A percentile compares a stretch with the other conserved stretches of the same genome.
phyloP scores from a whole-genome alignment of 2,888 invertebrate genomes.

The Volucella bombylans region DNA sequence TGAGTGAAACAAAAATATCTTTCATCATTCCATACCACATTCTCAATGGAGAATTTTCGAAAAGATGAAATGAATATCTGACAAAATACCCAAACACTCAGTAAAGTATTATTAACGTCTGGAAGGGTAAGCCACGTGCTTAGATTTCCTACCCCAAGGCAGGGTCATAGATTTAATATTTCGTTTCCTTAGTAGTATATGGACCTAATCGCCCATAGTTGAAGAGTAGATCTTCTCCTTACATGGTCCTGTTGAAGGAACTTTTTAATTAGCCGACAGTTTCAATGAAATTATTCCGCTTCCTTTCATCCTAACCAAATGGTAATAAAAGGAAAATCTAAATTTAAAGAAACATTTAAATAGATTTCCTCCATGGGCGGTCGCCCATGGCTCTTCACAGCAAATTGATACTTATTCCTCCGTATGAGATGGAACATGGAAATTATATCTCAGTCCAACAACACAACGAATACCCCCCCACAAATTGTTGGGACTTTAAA shows the following conservation, averaged over 20 bases:
- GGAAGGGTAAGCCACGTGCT: slow-evolving; percentile 29
- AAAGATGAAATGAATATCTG: too few species aligned
- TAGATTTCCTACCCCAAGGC: background rate
- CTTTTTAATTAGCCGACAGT: slow-evolving; percentile 19
- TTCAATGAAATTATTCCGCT: slow-evolving; percentile 13
- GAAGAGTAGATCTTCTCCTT: background rate
- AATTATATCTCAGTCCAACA: too few species aligned
- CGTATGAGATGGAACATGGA: too few species aligned
- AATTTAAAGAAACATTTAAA: background rate
- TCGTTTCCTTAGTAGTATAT: background rate
- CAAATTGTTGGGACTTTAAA: slow-evolving; percentile 44
- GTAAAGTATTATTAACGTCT: slow-evolving; percentile 26
- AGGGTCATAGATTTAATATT: background rate
- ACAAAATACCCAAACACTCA: slow-evolving; percentile 8
- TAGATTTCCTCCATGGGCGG: background rate
- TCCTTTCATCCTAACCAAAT: background rate
- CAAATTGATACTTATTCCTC: slow-evolving; percentile 12
- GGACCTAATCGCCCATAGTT: background rate
- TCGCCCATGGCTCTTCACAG: background rate
- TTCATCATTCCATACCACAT: background rate
- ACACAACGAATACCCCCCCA: background rate
- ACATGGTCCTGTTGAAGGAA: background rate
- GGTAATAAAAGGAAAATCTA: background rate
- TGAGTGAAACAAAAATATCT: slow-evolving; percentile 6
- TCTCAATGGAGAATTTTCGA: slow-evolving; percentile 2